Base-by-base conservation (phyloP, 2,797 vertebrate species). In the Margarornis squamiger region DNA sequence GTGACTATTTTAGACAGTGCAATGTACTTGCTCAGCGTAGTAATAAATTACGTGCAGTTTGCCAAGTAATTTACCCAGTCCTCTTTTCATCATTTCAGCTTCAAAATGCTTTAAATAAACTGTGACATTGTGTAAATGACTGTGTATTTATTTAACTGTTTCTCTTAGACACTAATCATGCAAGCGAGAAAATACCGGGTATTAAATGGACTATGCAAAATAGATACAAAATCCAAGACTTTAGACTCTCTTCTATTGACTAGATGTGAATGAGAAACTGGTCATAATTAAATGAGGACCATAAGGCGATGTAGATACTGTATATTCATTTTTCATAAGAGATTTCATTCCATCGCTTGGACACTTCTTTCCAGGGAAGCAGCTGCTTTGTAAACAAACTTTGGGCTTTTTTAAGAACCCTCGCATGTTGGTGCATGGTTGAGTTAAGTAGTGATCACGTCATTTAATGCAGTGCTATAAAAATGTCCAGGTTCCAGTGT, bases 61-160 rank as follows among this genome's bases (percentile, higher is more conserved):
- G 57, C 71, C 72, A 81, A 79, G 81, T 77, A 51, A 93, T 93
- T 89, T 94, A 78, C 30, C 71, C 86, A 71, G 80, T 79, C 71
- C 48, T 91, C 29, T 88, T 88, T 71, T 90, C 77, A 86, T 88
- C 72, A 41, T 71, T 86, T 96, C 68, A 75, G 85, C 66, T 84
- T 92, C 94, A 94, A 96, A 95, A 96, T 74, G 65, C 79, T 92
- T 96, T 81, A 95, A 95, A 93, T 89, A 95, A 96, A 96, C 79
- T 89, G 86, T 92, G 94, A 79, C 57, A 74, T 90, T 83, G 89
- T 92, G 79, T 65, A 93, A 95, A 90, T 61, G 82, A 59, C 48
- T 86, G 18, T 77, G 80, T 76, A 91, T 95, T 83, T 92, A 86
- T 90, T 95, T 96, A 90, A 90, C 80, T 45, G 82, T 75, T 84